Evolutionary conservation across 2,797 vertebrate genomes (phyloP).

Genomic region (Rhinophrynus dorsalis): DNA sequence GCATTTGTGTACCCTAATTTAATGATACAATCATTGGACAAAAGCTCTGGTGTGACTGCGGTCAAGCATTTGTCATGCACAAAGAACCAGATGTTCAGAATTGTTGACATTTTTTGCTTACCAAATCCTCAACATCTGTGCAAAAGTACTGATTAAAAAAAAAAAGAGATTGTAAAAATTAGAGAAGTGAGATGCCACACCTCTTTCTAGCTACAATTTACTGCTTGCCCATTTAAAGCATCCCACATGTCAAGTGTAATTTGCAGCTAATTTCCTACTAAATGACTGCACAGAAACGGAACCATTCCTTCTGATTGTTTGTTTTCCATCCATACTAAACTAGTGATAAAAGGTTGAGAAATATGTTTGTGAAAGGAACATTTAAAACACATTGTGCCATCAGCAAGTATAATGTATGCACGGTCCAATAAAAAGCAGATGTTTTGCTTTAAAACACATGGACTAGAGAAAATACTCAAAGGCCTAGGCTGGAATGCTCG

Average conservation of each 20-base stretch:
- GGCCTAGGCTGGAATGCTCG: constrained; percentile 30
- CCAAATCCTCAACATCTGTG: constrained; percentile 48
- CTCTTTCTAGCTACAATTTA: constrained; percentile 54
- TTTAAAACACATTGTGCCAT: constrained; percentile 46
- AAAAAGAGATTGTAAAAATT: constrained; percentile 50
- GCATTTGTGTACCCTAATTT: constrained; percentile 13
- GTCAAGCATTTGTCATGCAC: constrained; percentile 43
- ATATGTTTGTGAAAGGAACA: constrained; percentile 28
- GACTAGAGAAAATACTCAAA: constrained; percentile 32
- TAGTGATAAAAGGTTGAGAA: constrained; percentile 35
- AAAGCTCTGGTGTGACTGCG: constrained; percentile 29
- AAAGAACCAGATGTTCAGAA: constrained; percentile 47
- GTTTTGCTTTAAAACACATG: constrained; percentile 47
- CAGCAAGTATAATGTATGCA: constrained; percentile 38
- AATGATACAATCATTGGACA: constrained; percentile 34
- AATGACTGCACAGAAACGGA: constrained; percentile 18
- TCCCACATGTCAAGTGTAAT: constrained; percentile 47
- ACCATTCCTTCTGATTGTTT: constrained; percentile 12
- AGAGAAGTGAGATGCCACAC: constrained; percentile 40
- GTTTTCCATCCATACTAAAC: constrained; percentile 32
- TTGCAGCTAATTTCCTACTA: constrained; percentile 29
- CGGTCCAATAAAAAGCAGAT: constrained; percentile 41
- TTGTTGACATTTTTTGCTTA: constrained; percentile 54
- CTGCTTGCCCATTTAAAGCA: constrained; percentile 46
- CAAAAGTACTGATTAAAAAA: constrained; percentile 48